Evolutionary conservation across 2,888 invertebrate species (phyloP), one percentile per base, ranked within the genome.

Genomic region (Sminthurides aquaticus): DNA sequence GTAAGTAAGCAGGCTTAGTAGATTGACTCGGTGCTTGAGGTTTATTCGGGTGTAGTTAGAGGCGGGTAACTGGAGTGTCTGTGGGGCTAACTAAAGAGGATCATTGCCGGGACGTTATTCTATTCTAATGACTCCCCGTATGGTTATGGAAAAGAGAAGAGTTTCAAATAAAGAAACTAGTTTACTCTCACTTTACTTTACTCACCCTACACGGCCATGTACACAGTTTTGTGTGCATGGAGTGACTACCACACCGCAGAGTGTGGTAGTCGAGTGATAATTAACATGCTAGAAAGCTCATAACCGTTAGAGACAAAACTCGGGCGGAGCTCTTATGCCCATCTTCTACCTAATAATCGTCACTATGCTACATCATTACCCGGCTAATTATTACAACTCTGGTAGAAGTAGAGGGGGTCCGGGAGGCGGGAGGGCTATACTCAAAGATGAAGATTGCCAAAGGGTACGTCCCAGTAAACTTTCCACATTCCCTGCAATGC

Each of bases 261-360:
- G n/a, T n/a, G n/a, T n/a, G n/a, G n/a, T n/a, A n/a, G n/a, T n/a
- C n/a, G n/a, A n/a, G 52, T 59, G 49, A 57, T 62, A 62, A 62
- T 57, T 63, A 57, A 58, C 58, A 52, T 52, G 52, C 11, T 52
- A 22, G 52, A 52, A 8, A 20, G 22, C 52, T 55, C 63, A 63
- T 63, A 58, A 52, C 58, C 63, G 57, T 63, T 63, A 63, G 57
- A 5, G 52, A 49, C 49, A 43, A 60, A 43, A 57, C 58, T 63
- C 20, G 25, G 55, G 52, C 52, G 34, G 28, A 60, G 48, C 24
- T 57, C 43, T 63, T 49, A 63, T 58, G 24, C 49, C 63, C 58
- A 57, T 63, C 63, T 63, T 57, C 34, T 5, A 28, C 24, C 24
- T 58, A 57, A 62, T 62, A 63, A 63, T 63, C 58, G 63, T 58